Conservation (phyloP, 2,797 vertebrate species). For the Dryobates pubescens region DNA sequence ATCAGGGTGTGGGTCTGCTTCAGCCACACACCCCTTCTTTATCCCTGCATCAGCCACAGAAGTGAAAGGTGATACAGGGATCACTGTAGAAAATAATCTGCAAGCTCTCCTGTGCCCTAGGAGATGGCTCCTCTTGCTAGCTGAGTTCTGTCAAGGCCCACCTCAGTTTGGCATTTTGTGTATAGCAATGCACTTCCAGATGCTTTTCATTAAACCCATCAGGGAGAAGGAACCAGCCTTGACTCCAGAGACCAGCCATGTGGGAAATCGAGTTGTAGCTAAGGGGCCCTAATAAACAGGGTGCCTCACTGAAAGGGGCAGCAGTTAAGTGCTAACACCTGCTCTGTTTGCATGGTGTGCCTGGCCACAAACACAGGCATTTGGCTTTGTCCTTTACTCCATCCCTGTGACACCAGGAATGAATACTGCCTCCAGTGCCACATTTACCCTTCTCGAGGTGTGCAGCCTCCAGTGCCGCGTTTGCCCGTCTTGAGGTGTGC, state of each 20-base stretch:
- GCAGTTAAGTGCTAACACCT: neutral
- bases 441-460: too few relatives aligned
- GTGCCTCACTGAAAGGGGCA: neutral
- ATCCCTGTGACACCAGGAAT: neutral
- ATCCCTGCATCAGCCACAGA: constrained; percentile 4
- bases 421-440: neutral
- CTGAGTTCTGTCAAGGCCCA: neutral
- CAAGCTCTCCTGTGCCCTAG: neutral
- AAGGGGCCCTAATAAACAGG: neutral
- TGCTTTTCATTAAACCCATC: neutral
- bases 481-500: too few relatives aligned
- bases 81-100: neutral
- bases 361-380: neutral
- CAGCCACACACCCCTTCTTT: neutral
- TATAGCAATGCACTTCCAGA: neutral
- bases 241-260: neutral
- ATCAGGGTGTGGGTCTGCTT: constrained; percentile 54
- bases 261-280: neutral
- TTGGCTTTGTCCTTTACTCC: neutral
- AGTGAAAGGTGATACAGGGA: constrained; percentile 3
- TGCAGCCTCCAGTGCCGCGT: too few relatives aligned
- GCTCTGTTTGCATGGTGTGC: fast-evolving
- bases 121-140: neutral
- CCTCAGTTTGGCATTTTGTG: neutral
- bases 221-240: neutral